A percentile compares a stretch with the other conserved stretches of the same genome.
Evolutionary conservation across 2,113 vertebrate species (phyloP).

Genomic region (Passerina amoena): DNA sequence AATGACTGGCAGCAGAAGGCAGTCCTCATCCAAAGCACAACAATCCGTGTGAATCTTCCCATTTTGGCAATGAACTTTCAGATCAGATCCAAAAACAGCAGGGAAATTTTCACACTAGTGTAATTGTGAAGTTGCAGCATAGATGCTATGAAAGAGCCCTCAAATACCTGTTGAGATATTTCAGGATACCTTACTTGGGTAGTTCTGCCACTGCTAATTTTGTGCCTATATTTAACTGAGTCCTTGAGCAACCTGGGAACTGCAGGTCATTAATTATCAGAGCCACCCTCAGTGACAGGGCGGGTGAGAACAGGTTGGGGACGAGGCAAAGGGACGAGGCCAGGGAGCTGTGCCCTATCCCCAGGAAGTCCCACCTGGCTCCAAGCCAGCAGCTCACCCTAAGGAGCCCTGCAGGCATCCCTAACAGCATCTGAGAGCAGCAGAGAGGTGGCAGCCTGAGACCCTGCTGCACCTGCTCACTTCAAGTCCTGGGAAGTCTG

Average conservation of each 20-base stretch:
- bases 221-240: not conserved
- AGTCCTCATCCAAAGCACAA: not conserved
- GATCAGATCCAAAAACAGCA: not conserved
- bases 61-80: not conserved
- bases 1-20: not conserved
- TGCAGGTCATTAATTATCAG: not conserved
- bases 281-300: not conserved
- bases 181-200: not conserved
- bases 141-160: not conserved
- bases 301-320: rapidly evolving
- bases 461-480: not conserved
- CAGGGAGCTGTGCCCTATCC: not conserved
- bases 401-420: not conserved
- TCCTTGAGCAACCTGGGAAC: not conserved
- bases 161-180: not conserved
- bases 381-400: not conserved
- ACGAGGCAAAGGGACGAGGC: not conserved
- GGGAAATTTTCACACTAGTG: not conserved
- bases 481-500: not conserved
- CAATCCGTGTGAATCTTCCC: not conserved
- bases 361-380: not conserved
- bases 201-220: not conserved
- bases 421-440: not conserved
- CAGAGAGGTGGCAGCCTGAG: not conserved
- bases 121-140: not conserved